Percentiles rank a stretch among this genome's conserved stretches.
Conservation (phyloP, 2,888 invertebrate genomes). For the Corythucha ciliata region DNA sequence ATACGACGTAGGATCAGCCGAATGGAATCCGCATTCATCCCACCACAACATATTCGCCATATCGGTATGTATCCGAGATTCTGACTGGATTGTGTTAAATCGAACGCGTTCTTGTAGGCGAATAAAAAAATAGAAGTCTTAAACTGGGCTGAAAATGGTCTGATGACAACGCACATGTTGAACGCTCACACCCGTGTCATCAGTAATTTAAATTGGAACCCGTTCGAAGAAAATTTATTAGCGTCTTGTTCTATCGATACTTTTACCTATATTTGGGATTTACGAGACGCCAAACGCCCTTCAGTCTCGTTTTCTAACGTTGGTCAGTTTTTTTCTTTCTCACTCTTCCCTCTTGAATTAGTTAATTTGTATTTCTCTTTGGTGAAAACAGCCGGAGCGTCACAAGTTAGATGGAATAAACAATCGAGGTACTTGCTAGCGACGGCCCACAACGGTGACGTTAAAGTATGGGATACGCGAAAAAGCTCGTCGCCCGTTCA, state of each 20-base stretch:
- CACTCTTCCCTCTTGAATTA: not conserved
- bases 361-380: not conserved
- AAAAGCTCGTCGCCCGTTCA: slow-evolving; percentile 79
- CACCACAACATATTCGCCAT: slow-evolving; percentile 77
- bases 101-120: slow-evolving; percentile 55
- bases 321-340: slow-evolving; percentile 48
- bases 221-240: slow-evolving; percentile 60
- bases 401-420: slow-evolving; percentile 90
- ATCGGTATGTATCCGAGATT: slow-evolving; percentile 54
- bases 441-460: slow-evolving; percentile 91
- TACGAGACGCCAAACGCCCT: slow-evolving; percentile 75
- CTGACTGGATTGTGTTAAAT: slow-evolving; percentile 1
- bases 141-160: slow-evolving; percentile 61
- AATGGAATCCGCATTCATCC: slow-evolving; percentile 77
- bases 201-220: slow-evolving; percentile 88
- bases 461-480: slow-evolving; percentile 90
- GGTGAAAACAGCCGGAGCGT: slow-evolving; percentile 62
- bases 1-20: slow-evolving; percentile 85
- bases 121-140: slow-evolving; percentile 81
- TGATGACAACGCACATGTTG: slow-evolving; percentile 61
- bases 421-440: slow-evolving; percentile 74
- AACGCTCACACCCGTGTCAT: slow-evolving; percentile 77
- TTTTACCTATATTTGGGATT: slow-evolving; percentile 88
- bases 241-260: slow-evolving; percentile 91
- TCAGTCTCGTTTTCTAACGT: slow-evolving; percentile 77